Evolutionary conservation across 2,888 invertebrate species (phyloP).

Genomic region (Apocheima hispidaria): DNA sequence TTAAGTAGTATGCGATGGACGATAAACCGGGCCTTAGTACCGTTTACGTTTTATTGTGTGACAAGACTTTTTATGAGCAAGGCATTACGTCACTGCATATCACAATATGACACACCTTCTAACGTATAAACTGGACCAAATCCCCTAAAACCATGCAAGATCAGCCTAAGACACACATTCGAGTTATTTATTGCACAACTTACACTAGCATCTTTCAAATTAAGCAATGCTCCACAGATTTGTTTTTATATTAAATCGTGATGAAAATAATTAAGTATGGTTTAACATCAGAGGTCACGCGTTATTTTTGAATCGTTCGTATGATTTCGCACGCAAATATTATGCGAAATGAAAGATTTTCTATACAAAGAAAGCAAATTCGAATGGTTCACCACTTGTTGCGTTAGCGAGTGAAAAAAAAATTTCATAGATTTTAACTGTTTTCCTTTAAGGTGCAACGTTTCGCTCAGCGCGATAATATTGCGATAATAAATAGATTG

Average conservation of each 20-base stretch:
- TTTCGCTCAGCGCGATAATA: no score
- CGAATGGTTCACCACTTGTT: no score
- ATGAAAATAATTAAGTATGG: conserved; percentile 32
- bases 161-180: conserved; percentile 26
- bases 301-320: no score
- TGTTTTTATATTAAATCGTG: conserved; percentile 13
- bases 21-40: conserved; percentile 8
- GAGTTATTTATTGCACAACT: conserved; percentile 37
- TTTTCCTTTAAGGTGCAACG: no score
- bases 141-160: conserved; percentile 23
- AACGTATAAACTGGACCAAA: conserved; percentile 35
- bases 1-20: neutral
- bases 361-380: no score
- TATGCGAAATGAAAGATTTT: no score
- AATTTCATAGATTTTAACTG: no score
- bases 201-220: conserved; percentile 29
- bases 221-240: conserved; percentile 26
- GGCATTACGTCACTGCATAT: conserved; percentile 32
- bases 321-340: no score
- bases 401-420: no score
- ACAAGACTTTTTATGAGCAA: conserved; percentile 36
- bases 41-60: conserved; percentile 22
- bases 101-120: conserved; percentile 37
- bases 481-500: no score
- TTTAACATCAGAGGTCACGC: conserved; percentile 5